These are phyloP conservation scores for Phasianus colchicus DNA, from an alignment of 2,113 vertebrate genomes.

Conservation along the genomic window DNA sequence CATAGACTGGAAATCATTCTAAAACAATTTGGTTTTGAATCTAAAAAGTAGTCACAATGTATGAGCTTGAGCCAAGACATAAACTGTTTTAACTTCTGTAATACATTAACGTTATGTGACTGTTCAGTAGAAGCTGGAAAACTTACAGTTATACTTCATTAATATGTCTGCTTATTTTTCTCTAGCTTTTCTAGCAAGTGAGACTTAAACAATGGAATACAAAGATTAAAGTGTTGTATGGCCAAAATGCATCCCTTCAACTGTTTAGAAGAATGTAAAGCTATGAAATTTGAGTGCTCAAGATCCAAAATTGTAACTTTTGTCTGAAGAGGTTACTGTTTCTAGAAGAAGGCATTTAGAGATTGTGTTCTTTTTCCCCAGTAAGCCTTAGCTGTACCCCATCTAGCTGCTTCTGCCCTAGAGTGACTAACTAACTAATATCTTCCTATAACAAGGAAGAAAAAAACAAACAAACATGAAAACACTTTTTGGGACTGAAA, in stretches of 20 bases:
- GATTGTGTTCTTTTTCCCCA: neutral
- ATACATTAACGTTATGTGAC: neutral
- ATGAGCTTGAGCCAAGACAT: too few relatives aligned
- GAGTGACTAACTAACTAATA: neutral
- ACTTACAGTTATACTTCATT: neutral
- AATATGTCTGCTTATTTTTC: neutral
- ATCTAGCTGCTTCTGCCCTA: neutral
- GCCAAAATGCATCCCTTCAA: neutral
- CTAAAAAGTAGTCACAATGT: neutral
- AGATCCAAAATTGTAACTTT: neutral
- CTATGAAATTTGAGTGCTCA: neutral
- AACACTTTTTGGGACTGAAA: neutral
- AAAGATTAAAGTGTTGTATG: neutral
- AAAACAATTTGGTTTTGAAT: neutral
- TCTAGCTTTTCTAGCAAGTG: neutral
- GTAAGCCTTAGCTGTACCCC: neutral
- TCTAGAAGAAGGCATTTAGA: neutral
- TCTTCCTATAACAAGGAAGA: neutral
- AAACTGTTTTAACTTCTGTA: neutral
- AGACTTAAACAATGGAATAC: neutral
- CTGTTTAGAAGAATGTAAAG: neutral
- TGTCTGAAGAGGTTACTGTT: neutral
- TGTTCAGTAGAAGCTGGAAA: neutral
- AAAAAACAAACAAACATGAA: neutral
- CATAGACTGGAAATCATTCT: neutral